phyloP scores from a whole-genome alignment of 2,113 vertebrate genomes.

The Amazona guildingii region DNA sequence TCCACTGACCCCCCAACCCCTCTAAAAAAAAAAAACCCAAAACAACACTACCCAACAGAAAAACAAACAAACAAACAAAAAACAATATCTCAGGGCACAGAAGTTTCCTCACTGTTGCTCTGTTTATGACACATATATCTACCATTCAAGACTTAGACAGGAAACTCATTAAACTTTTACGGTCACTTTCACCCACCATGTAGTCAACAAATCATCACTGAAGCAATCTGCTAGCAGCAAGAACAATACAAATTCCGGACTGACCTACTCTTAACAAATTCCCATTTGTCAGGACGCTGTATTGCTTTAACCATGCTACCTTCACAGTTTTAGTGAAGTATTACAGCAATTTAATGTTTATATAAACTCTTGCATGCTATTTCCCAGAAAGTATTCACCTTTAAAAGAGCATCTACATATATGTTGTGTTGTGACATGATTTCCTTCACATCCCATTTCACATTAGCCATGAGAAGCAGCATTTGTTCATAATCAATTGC shows the following conservation, averaged over 20 bases:
- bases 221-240: background rate
- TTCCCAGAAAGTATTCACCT: conserved; percentile 77
- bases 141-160: background rate
- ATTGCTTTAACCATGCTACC: background rate
- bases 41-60: background rate
- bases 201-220: background rate
- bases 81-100: background rate
- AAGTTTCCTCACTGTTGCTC: background rate
- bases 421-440: conserved; percentile 99
- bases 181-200: background rate
- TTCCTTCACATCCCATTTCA: conserved; percentile 98
- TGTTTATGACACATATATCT: background rate
- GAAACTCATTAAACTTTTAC: background rate
- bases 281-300: background rate
- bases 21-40: background rate
- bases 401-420: conserved; percentile 94
- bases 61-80: background rate
- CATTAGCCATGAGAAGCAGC: conserved; percentile 92
- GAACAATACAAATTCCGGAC: background rate
- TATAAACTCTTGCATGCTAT: background rate
- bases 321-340: background rate
- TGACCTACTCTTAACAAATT: background rate
- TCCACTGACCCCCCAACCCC: background rate
- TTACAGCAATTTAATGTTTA: background rate
- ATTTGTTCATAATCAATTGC: conserved; percentile 98